Base-by-base conservation (phyloP, 2,113 vertebrate species). In the Rhinolophus sinicus region DNA sequence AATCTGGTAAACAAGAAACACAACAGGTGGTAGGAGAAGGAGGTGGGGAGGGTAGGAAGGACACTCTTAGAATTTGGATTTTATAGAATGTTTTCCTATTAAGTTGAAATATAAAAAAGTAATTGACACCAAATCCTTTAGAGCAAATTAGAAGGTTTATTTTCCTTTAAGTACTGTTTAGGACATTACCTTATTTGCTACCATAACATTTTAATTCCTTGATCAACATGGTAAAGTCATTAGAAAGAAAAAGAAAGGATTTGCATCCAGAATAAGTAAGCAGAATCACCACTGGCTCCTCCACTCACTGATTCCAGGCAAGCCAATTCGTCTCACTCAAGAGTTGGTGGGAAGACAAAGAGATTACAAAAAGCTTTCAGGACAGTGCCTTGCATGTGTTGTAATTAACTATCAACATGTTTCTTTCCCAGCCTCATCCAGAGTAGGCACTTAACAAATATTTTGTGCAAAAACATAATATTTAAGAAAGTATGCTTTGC, bases 401-500 rank as follows among this genome's bases (percentile, higher is more conserved):
- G 33, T 35, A 30, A 13, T 58, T 62, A 30, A 93, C 28, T 62
- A 35, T 70, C 14, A 40, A 28, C 14, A 52, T 24, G 26, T 56
- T 94, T 80, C 40, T 92, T 40, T 8, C 38, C 30, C 24, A 24
- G 2, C 4, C 52, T 30, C 15, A 72, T 14, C 50, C 33, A 89
- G 14, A 76, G 7, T 8, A 94, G 33, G 38, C 60, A 81, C 15
- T 44, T 40, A 78, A 81, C 50, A 75, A 38, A 84, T 56, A 44
- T 58, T 58, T 50, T 76, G 38, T 90, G 72, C 52, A 62, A 90
- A 73, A 90, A 81, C 15, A 38, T 30, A 44, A 6, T 65, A 93
- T 38, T 84, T 90, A 83, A 82, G 47, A 93, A 93, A 88, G 70
- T 14, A 52, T 38, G 12, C n/a, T 96, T 84, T 94, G 73, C 13